Evolutionary conservation across 1,140 invertebrate genomes (phyloP).

Genomic region (Drosophila elegans): DNA sequence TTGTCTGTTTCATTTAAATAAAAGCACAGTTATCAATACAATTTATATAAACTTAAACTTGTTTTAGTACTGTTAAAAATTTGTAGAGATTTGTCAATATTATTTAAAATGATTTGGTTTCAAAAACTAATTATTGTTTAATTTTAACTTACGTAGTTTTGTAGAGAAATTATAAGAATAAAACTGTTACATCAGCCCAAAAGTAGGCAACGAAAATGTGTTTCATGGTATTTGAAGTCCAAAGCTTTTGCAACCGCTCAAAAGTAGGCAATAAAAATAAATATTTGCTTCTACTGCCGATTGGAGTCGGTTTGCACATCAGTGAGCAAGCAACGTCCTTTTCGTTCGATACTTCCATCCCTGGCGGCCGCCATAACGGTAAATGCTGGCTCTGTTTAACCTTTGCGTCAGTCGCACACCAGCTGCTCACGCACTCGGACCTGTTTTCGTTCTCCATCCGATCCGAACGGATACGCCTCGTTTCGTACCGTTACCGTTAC

Average conservation of each 20-base stretch:
- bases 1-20: too few species aligned
- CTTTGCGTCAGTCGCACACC: constrained; percentile 58
- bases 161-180: too few species aligned
- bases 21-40: too few species aligned
- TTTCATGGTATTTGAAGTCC: too few species aligned
- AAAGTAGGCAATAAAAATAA: not conserved
- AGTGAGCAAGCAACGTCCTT: not conserved
- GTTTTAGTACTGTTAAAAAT: too few species aligned
- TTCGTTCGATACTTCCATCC: constrained; percentile 17
- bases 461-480: not conserved
- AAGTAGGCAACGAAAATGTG: too few species aligned
- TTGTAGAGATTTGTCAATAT: too few species aligned
- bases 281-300: not conserved
- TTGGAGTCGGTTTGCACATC: not conserved
- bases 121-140: too few species aligned
- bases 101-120: too few species aligned
- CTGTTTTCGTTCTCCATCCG: constrained; percentile 18
- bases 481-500: constrained; percentile 7
- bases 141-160: too few species aligned
- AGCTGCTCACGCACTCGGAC: constrained; percentile 69
- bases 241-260: not conserved
- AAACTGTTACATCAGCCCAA: not conserved
- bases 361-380: constrained; percentile 33
- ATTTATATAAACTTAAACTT: too few species aligned
- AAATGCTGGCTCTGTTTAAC: constrained; percentile 15